These are phyloP conservation scores for Mormyrops boulengeri DNA, from an alignment of 2,797 vertebrate species.

Conservation along the genomic window DNA sequence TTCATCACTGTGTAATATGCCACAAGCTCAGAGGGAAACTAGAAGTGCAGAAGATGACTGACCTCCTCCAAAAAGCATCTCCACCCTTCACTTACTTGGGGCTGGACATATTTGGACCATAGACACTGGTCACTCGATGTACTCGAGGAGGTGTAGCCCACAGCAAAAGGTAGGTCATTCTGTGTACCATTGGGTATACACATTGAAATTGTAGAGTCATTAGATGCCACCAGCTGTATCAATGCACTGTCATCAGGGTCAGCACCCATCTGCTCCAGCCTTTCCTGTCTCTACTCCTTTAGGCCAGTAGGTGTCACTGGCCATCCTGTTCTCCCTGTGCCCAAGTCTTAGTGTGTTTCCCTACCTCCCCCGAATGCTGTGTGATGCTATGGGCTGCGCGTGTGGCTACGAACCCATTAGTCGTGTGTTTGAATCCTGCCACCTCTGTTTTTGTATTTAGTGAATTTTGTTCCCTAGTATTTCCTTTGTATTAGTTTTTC, in stretches of 20 bases:
- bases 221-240: slow-evolving; percentile 7
- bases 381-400: too few relatives aligned
- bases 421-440: too few relatives aligned
- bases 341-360: too few relatives aligned
- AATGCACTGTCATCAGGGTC: background rate
- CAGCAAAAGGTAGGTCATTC: background rate
- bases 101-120: slow-evolving; percentile 15
- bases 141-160: slow-evolving; percentile 6
- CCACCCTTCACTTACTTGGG: slow-evolving; percentile 13
- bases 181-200: slow-evolving; percentile 4
- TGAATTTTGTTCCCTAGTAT: too few relatives aligned
- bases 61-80: background rate
- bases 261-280: too few relatives aligned
- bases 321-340: too few relatives aligned
- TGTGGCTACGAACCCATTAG: too few relatives aligned
- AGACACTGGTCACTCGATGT: background rate
- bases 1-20: slow-evolving; percentile 12
- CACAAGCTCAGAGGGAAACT: slow-evolving; percentile 11
- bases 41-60: slow-evolving; percentile 3
- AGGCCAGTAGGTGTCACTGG: too few relatives aligned
- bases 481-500: too few relatives aligned
- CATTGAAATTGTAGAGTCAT: slow-evolving; percentile 8
- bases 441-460: too few relatives aligned
- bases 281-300: too few relatives aligned
- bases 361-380: too few relatives aligned